phyloP scores from a whole-genome alignment of 1,140 invertebrate genomes.

The Melipona quadrifasciata region DNA sequence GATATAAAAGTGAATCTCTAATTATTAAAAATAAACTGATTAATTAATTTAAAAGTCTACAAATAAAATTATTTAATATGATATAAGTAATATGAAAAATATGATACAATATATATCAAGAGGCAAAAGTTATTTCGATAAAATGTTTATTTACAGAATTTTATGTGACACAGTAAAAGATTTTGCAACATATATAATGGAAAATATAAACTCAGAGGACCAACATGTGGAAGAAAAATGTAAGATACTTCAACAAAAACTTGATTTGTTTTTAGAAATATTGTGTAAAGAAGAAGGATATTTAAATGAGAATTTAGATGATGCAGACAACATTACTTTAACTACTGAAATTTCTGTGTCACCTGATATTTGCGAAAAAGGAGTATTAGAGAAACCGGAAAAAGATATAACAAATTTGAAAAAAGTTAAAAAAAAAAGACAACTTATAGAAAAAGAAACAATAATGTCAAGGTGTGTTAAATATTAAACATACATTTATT shows the following conservation, averaged over 20 bases:
- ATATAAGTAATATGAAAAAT: background rate
- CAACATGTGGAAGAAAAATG: slow-evolving; percentile 87
- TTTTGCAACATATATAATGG: slow-evolving; percentile 85
- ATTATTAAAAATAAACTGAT: background rate
- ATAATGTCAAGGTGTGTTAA: slow-evolving; percentile 73
- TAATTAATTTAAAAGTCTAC: background rate
- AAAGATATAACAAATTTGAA: slow-evolving; percentile 82
- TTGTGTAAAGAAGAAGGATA: slow-evolving; percentile 86
- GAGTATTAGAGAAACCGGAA: slow-evolving; percentile 84
- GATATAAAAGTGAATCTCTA: background rate
- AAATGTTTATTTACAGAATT: slow-evolving; percentile 79
- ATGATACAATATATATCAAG: background rate
- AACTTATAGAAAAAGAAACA: slow-evolving; percentile 70
- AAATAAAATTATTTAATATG: background rate
- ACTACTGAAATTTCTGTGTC: slow-evolving; percentile 67
- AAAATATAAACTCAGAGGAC: slow-evolving; percentile 83
- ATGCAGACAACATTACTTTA: slow-evolving; percentile 62
- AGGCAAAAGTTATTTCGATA: background rate
- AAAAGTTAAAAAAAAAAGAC: slow-evolving; percentile 69
- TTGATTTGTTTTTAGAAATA: slow-evolving; percentile 88
- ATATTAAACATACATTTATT: slow-evolving; percentile 8
- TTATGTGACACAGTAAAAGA: slow-evolving; percentile 92
- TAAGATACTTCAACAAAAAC: slow-evolving; percentile 89
- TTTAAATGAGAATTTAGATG: slow-evolving; percentile 64
- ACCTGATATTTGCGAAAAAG: slow-evolving; percentile 82